These are phyloP conservation scores for Otis tarda DNA, from an alignment of 2,113 vertebrate species.

Conservation along the genomic window DNA sequence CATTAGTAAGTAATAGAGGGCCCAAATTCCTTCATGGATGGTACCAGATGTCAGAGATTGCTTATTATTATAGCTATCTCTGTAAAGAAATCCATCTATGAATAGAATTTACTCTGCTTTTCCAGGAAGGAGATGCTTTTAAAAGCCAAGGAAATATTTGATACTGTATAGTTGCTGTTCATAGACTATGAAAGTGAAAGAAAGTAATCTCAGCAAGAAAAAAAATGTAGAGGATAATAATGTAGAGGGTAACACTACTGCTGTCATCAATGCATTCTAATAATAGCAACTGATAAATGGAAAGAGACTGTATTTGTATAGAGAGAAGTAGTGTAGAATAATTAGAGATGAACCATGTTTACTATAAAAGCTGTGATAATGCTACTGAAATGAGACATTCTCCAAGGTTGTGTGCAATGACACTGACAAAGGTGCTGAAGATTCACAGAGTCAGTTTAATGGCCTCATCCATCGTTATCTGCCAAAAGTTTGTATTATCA, in stretches of 20 bases:
- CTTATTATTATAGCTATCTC: background rate
- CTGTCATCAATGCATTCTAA: background rate
- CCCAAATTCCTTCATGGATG: background rate
- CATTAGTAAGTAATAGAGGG: background rate
- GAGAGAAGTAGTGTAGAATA: background rate
- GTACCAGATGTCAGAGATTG: background rate
- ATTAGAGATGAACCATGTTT: background rate
- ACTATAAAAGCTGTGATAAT: background rate
- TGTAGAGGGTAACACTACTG: background rate
- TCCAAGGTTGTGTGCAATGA: background rate
- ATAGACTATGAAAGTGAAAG: background rate
- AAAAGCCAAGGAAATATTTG: background rate
- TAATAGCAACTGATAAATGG: background rate
- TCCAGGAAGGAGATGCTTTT: background rate
- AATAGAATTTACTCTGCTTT: background rate
- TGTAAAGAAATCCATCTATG: background rate
- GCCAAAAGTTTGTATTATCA: background rate
- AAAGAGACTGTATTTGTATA: background rate
- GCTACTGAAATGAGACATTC: background rate
- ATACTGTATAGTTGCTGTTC: background rate
- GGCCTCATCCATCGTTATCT: background rate
- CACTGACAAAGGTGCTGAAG: background rate
- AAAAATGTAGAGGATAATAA: background rate
- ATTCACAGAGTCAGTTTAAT: background rate
- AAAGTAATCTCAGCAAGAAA: background rate